A percentile compares a stretch with the other conserved stretches of the same genome.
phyloP scores from a whole-genome alignment of 1,140 invertebrate species.

The Lerema accius region DNA sequence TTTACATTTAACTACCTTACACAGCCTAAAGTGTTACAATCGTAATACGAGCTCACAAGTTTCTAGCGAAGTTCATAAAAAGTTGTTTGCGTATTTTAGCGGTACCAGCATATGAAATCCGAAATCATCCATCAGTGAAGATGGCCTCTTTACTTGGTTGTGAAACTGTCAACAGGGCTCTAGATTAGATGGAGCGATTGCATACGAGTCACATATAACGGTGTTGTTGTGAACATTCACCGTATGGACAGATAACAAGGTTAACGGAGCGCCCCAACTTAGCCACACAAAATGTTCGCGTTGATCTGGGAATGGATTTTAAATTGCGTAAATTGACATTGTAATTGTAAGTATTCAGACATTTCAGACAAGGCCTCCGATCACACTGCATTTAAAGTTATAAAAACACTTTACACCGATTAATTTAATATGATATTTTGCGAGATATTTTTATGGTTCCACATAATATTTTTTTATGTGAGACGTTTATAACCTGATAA shows the following conservation, averaged over 20 bases:
- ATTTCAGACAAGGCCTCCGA: neutral
- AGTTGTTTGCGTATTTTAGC: neutral
- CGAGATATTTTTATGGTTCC: too few relatives aligned
- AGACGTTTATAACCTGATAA: too few relatives aligned
- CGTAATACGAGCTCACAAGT: conserved; percentile 8
- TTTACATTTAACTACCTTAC: too few relatives aligned
- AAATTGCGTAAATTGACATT: conserved; percentile 7
- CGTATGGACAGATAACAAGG: conserved; percentile 62
- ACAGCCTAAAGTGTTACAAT: too few relatives aligned
- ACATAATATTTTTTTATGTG: too few relatives aligned
- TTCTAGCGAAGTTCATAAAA: too few relatives aligned
- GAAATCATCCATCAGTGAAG: neutral
- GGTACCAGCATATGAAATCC: neutral
- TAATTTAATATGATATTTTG: neutral
- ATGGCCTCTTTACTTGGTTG: conserved; percentile 6
- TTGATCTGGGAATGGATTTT: conserved; percentile 4
- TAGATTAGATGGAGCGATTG: conserved; percentile 54
- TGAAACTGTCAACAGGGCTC: conserved; percentile 42
- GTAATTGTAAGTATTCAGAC: neutral
- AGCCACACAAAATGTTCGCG: conserved; percentile 54
- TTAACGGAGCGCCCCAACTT: conserved; percentile 56
- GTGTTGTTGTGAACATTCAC: conserved; percentile 40
- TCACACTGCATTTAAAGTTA: neutral
- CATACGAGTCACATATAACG: conserved; percentile 56
- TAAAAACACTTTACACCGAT: neutral